Conservation (phyloP, 2,888 invertebrate genomes). For the Operophtera brumata region DNA sequence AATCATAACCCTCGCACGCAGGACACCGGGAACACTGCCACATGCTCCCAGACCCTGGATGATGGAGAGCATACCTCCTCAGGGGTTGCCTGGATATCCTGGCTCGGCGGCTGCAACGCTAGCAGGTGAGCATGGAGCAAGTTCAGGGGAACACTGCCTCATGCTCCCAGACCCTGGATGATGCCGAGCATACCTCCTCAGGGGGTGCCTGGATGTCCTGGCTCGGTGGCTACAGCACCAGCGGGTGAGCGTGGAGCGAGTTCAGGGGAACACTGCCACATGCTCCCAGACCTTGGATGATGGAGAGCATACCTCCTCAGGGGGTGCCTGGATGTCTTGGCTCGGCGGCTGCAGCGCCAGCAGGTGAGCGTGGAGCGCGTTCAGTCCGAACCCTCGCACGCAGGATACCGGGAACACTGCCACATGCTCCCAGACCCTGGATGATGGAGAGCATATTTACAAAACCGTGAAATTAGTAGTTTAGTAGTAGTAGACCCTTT, state of each 20-base stretch:
- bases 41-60: no score
- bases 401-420: slow-evolving; percentile 95
- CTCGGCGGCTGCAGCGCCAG: slow-evolving; percentile 88
- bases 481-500: no score
- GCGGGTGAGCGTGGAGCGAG: slow-evolving; percentile 91
- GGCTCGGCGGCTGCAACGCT: slow-evolving; percentile 85
- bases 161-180: no score
- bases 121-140: slow-evolving; percentile 92
- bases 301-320: slow-evolving; percentile 47
- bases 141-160: no score
- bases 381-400: slow-evolving; percentile 92
- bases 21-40: no score
- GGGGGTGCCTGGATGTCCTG: slow-evolving; percentile 64
- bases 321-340: slow-evolving; percentile 64
- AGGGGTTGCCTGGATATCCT: slow-evolving; percentile 61
- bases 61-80: slow-evolving; percentile 50
- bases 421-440: slow-evolving; percentile 32
- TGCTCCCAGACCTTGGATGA: slow-evolving; percentile 21
- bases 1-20: no score
- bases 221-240: slow-evolving; percentile 86
- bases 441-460: not conserved
- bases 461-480: no score
- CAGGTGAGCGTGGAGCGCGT: slow-evolving; percentile 91
- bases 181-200: slow-evolving; percentile 49
- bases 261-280: slow-evolving; percentile 90